These are phyloP conservation scores for Euura lappo DNA, from an alignment of 1,140 invertebrate genomes.

Conservation along the genomic window DNA sequence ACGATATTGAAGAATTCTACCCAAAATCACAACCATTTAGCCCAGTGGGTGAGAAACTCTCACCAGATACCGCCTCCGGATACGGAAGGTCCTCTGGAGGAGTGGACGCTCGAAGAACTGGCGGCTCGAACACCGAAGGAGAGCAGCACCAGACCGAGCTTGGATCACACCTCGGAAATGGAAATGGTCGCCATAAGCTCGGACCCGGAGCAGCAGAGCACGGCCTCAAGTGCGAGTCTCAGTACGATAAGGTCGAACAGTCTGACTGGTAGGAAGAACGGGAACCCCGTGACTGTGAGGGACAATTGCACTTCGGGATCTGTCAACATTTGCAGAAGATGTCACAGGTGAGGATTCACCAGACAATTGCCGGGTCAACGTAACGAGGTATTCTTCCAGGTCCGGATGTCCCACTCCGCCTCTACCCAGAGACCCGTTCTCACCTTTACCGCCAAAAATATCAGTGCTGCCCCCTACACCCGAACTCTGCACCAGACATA, in stretches of 20 bases:
- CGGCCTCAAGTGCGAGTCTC: constrained; percentile 53
- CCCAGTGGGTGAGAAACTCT: constrained; percentile 72
- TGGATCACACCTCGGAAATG: constrained; percentile 29
- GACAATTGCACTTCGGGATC: constrained; percentile 58
- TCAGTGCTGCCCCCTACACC: constrained; percentile 78
- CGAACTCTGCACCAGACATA: constrained; percentile 58
- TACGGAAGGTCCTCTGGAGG: constrained; percentile 56
- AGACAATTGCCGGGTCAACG: constrained; percentile 12
- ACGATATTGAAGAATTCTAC: constrained; percentile 39
- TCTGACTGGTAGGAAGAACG: constrained; percentile 53
- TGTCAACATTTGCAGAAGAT: constrained; percentile 66
- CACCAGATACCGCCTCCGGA: constrained; percentile 59
- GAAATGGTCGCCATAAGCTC: constrained; percentile 45
- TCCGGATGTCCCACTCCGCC: constrained; percentile 57
- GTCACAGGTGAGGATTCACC: constrained; percentile 64
- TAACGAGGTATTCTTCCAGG: constrained; percentile 30
- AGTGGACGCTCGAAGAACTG: constrained; percentile 69
- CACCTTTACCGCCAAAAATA: constrained; percentile 69
- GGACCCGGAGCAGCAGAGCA: constrained; percentile 54
- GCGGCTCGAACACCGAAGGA: constrained; percentile 47
- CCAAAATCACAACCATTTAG: constrained; percentile 61
- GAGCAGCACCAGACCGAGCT: constrained; percentile 16
- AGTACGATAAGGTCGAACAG: constrained; percentile 55
- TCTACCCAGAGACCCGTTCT: constrained; percentile 56
- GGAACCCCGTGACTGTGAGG: constrained; percentile 39